A percentile compares a stretch with the other conserved stretches of the same genome.
phyloP scores from a whole-genome alignment of 2,888 invertebrate genomes.

The Cheilosia urbana region DNA sequence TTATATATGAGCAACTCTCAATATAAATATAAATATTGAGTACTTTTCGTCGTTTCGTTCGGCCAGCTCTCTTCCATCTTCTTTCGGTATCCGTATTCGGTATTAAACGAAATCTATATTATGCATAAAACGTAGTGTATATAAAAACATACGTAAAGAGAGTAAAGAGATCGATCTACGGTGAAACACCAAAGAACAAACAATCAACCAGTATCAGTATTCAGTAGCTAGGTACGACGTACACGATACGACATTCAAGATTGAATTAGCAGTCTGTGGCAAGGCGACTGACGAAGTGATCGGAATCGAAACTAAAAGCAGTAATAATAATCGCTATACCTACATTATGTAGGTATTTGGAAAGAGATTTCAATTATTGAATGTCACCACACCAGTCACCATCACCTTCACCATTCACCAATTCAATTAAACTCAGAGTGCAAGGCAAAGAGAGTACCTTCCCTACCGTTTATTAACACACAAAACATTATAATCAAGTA shows the following conservation, averaged over 20 bases:
- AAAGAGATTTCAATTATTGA: too few relatives aligned
- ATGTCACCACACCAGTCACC: too few relatives aligned
- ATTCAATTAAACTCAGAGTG: too few relatives aligned
- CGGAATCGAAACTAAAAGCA: too few relatives aligned
- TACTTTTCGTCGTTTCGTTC: slow-evolving; percentile 14
- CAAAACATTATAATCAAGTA: slow-evolving; percentile 10
- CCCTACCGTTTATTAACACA: not conserved
- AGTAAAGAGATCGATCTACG: slow-evolving; percentile 59
- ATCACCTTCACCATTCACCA: too few relatives aligned
- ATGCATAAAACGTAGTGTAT: not conserved
- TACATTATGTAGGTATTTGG: too few relatives aligned
- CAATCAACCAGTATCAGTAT: slow-evolving; percentile 7
- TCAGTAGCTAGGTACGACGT: too few relatives aligned
- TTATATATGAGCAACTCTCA: slow-evolving; percentile 36
- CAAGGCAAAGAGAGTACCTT: not conserved
- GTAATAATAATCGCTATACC: too few relatives aligned
- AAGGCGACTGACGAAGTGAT: too few relatives aligned
- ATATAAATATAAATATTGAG: slow-evolving; percentile 25
- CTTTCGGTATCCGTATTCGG: too few relatives aligned
- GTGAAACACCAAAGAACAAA: slow-evolving; percentile 12
- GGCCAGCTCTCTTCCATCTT: slow-evolving; percentile 53
- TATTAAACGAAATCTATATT: slow-evolving; percentile 21
- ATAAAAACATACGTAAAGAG: slow-evolving; percentile 46
- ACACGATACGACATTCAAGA: too few relatives aligned
- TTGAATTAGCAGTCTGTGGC: too few relatives aligned